Evolutionary conservation across 2,888 invertebrate genomes (phyloP).

Genomic region (Monochamus alternatus): DNA sequence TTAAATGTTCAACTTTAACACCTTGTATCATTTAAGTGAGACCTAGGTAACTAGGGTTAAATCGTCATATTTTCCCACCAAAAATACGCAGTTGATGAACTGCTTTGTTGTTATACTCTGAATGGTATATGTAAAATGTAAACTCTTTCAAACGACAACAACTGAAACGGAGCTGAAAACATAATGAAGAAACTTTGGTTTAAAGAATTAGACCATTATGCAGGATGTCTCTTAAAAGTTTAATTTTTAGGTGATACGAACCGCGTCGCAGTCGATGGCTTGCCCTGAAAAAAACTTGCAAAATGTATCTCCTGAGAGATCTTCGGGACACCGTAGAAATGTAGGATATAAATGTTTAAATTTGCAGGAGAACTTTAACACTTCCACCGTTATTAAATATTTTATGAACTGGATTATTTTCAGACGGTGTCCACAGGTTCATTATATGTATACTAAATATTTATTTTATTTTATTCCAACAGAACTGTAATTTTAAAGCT

Average conservation of each 20-base stretch:
- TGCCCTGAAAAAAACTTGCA: constrained; percentile 32
- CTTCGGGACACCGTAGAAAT: constrained; percentile 43
- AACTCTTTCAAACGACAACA: neutral
- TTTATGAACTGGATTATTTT: constrained; percentile 28
- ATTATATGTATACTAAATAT: neutral
- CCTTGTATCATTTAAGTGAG: no score
- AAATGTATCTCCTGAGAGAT: constrained; percentile 43
- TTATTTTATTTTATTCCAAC: no score
- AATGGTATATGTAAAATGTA: no score
- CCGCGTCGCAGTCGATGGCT: constrained; percentile 33
- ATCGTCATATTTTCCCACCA: no score
- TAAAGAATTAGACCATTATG: constrained; percentile 31
- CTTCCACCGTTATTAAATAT: constrained; percentile 42
- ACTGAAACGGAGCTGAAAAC: neutral
- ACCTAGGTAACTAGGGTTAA: no score
- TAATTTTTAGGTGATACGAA: constrained; percentile 33
- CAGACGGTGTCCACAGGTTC: neutral
- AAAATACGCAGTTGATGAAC: no score
- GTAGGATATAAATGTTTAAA: constrained; percentile 49
- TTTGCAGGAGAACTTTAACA: constrained; percentile 43
- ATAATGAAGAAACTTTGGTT: constrained; percentile 25
- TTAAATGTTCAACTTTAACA: no score
- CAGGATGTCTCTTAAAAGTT: constrained; percentile 27
- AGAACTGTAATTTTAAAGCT: no score
- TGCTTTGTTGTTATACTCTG: no score